phyloP scores from a whole-genome alignment of 2,888 invertebrate genomes.

The Oasisia sp. region DNA sequence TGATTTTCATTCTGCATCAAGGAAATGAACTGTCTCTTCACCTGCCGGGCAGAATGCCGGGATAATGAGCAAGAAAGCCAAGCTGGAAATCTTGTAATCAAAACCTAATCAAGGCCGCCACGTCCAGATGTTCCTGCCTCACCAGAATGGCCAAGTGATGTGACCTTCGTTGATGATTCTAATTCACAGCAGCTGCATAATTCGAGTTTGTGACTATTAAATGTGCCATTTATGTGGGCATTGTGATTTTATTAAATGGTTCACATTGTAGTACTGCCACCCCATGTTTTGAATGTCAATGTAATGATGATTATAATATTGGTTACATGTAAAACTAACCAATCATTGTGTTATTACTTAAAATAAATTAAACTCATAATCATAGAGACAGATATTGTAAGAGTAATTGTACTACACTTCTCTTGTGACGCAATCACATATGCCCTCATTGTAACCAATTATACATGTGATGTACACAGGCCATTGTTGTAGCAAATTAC shows the following conservation, averaged over 20 bases:
- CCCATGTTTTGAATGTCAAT: too few relatives aligned
- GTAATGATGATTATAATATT: too few relatives aligned
- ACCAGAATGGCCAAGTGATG: background rate
- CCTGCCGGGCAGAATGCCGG: background rate
- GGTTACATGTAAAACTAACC: too few relatives aligned
- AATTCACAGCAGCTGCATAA: background rate
- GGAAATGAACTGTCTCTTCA: background rate
- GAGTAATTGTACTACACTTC: background rate
- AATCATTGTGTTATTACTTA: too few relatives aligned
- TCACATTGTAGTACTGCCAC: background rate
- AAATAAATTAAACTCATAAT: background rate
- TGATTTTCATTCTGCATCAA: background rate
- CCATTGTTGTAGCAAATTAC: too few relatives aligned
- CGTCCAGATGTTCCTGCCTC: background rate
- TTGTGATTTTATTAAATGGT: background rate
- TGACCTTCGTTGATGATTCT: background rate
- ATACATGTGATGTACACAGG: too few relatives aligned
- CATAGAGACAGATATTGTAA: constrained; percentile 25
- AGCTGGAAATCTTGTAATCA: constrained; percentile 1
- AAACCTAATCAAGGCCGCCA: background rate
- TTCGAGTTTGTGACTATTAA: background rate
- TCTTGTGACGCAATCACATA: too few relatives aligned
- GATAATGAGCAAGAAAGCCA: background rate
- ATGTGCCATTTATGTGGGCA: background rate
- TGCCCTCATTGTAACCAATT: too few relatives aligned